Evolutionary conservation across 2,113 vertebrate genomes (phyloP).

Genomic region (cattle (Bos taurus)): DNA sequence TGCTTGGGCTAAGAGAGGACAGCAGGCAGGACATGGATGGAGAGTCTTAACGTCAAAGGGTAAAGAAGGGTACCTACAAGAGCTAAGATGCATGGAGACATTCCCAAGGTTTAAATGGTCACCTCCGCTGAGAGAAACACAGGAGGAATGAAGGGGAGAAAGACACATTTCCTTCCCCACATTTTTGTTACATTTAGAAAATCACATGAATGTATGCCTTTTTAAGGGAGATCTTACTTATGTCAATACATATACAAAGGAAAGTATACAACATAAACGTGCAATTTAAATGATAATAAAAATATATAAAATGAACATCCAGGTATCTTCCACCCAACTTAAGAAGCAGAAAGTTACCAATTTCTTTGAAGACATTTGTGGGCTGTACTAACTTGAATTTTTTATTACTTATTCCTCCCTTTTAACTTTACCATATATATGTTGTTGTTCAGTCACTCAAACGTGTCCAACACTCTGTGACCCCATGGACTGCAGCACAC

Average conservation of each 20-base stretch:
- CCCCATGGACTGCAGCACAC: background rate
- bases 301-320: background rate
- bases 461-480: background rate
- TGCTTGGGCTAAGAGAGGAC: constrained; percentile 63
- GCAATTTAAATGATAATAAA: background rate
- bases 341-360: background rate
- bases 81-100: background rate
- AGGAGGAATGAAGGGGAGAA: background rate
- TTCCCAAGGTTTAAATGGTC: background rate
- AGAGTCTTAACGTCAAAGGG: background rate
- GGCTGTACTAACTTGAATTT: background rate
- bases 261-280: background rate
- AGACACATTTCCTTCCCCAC: background rate
- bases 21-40: background rate
- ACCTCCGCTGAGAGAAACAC: background rate
- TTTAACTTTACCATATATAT: background rate
- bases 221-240: background rate
- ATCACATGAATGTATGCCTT: background rate
- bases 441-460: background rate
- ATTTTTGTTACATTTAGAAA: background rate
- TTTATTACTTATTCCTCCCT: background rate
- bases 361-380: background rate
- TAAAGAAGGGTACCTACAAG: background rate
- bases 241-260: background rate
- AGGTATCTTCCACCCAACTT: background rate